Evolutionary conservation across 2,888 invertebrate species (phyloP), one percentile per base, ranked within the genome.

Genomic region (Anagyrus pseudococci): DNA sequence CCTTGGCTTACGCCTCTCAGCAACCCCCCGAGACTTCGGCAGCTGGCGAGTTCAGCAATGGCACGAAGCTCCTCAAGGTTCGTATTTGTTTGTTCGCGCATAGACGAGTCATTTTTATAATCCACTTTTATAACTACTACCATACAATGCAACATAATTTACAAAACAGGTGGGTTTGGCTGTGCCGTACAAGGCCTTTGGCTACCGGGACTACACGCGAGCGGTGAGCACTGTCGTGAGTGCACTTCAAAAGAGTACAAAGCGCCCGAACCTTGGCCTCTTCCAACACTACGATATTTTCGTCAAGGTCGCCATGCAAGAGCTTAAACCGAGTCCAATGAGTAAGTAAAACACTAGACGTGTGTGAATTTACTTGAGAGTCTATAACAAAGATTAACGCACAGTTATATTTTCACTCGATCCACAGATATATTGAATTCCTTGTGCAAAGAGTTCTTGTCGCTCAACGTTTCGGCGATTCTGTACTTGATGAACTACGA

Each of bases 401-500:
- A 17, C 15, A 4, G 29, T 29, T 29, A 10, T 29, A 29, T 10
- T 29, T 10, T 4, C 4, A 29, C 6, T 10, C 4, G 29, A 29
- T 29, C 6, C 29, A 4, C 29, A 94, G 94, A 92, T 71, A 94
- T 95, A 78, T 85, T 95, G 75, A 89, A 92, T 81, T 93, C 93
- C 64, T 85, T 94, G 70, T 94, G 94, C 85, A 90, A 93, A 82
- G 92, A 93, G 83, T 94, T 94, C 83, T 87, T 94, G 68, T 90
- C 90, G 72, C 89, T 89, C 74, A 94, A 95, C 84, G 94, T 94
- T 68, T 93, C 94, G 71, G 93, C 94, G 76, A 94, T 96, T 77
- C 85, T 96, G 73, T 96, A 95, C 83, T 88, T 96, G 85, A 96
- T 95, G 90, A 96, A 96, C 84, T 93, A 94, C 83, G 95, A 96